Evolutionary conservation across 2,888 invertebrate species (phyloP).

Genomic region (Eupithecia exiguata): DNA sequence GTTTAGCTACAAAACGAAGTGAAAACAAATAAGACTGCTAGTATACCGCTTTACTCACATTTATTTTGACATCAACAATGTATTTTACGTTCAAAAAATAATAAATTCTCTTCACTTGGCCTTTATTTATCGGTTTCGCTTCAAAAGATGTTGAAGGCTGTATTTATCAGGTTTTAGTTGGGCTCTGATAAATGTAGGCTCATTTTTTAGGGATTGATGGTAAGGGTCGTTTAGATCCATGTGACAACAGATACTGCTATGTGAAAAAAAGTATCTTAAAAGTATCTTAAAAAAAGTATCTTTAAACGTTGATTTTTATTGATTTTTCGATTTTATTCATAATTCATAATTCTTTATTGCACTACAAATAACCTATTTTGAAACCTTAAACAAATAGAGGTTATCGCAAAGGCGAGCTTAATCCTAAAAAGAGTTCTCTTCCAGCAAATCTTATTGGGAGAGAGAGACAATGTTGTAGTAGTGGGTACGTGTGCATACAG

Average conservation of each 20-base stretch:
- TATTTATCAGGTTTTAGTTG: constrained; percentile 11
- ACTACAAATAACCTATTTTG: no score
- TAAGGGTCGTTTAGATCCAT: not conserved
- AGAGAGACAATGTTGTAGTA: no score
- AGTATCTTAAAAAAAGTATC: not conserved
- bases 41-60: not conserved
- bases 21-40: not conserved
- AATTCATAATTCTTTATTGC: no score
- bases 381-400: no score
- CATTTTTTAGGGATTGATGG: constrained; percentile 8
- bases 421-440: no score
- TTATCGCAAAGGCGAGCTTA: no score
- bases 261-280: no score
- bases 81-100: not conserved
- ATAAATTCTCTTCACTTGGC: not conserved
- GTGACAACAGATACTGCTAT: not conserved
- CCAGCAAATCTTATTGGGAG: no score
- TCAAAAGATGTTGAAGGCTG: constrained; percentile 2
- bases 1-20: not conserved
- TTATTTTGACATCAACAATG: not conserved
- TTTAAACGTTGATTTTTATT: not conserved
- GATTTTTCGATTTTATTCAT: no score
- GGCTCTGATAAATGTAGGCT: constrained; percentile 8
- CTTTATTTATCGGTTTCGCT: constrained; percentile 12
- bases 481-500: no score